phyloP scores from a whole-genome alignment of 2,797 vertebrate genomes.

The Syngnathus acus region DNA sequence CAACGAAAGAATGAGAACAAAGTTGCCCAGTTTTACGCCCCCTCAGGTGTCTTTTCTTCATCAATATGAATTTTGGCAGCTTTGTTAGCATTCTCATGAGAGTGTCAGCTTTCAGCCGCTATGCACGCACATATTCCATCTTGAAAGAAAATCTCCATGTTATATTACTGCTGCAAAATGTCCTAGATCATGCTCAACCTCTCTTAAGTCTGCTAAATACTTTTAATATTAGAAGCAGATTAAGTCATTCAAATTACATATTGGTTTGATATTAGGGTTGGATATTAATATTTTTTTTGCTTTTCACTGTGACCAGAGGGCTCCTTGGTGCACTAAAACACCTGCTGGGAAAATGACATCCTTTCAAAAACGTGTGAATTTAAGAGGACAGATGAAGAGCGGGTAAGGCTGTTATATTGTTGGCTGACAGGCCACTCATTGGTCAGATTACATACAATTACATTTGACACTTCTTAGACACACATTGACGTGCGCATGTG shows the following conservation, averaged over 20 bases:
- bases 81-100: slow-evolving; percentile 30
- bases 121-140: background rate
- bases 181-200: background rate
- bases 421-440: background rate
- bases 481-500: background rate
- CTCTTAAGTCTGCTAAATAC: background rate
- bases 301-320: background rate
- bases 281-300: background rate
- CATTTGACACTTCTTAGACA: background rate
- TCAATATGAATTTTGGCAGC: slow-evolving; percentile 25
- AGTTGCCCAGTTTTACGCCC: slow-evolving; percentile 9
- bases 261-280: no score
- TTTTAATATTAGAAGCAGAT: background rate
- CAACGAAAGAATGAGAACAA: slow-evolving; percentile 7
- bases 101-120: slow-evolving; percentile 37
- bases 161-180: background rate
- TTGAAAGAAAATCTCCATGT: slow-evolving; percentile 4
- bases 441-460: slow-evolving; percentile 6
- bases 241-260: no score
- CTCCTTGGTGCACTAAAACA: background rate
- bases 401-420: background rate
- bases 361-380: background rate
- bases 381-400: background rate
- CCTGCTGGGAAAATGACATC: slow-evolving; percentile 4
- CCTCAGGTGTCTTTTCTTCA: slow-evolving; percentile 19